A percentile compares a stretch with the other conserved stretches of the same genome.
phyloP scores from a whole-genome alignment of 1,140 invertebrate species.

The Bombus breviceps region DNA sequence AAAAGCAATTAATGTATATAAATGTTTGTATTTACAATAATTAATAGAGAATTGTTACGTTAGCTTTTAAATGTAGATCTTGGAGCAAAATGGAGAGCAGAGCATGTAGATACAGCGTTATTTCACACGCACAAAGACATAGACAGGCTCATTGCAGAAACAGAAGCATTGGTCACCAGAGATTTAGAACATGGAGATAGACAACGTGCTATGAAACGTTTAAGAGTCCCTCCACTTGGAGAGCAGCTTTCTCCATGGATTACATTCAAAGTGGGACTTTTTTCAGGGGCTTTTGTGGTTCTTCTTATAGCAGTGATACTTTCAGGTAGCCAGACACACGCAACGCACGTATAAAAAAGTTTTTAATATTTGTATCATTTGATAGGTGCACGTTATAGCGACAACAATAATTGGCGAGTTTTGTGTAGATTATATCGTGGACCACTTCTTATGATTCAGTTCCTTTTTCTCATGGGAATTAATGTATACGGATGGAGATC shows the following conservation, averaged over 20 bases:
- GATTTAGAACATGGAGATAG: slow-evolving; percentile 93
- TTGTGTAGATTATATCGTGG: slow-evolving; percentile 90
- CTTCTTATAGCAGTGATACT: slow-evolving; percentile 89
- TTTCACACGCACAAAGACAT: slow-evolving; percentile 96
- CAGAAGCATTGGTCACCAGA: slow-evolving; percentile 91
- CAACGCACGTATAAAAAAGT: background rate
- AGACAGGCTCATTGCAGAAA: slow-evolving; percentile 92
- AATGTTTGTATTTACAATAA: background rate
- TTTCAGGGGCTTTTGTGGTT: slow-evolving; percentile 92
- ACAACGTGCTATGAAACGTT: slow-evolving; percentile 92
- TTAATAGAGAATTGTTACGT: slow-evolving; percentile 23
- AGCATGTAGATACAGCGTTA: slow-evolving; percentile 91
- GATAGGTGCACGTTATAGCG: slow-evolving; percentile 80
- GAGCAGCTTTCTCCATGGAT: slow-evolving; percentile 93
- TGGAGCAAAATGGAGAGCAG: slow-evolving; percentile 89
- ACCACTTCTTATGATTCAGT: slow-evolving; percentile 91
- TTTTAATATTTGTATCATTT: slow-evolving; percentile 23
- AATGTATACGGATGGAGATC: slow-evolving; percentile 95
- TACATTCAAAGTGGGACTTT: slow-evolving; percentile 93
- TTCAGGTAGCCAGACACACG: slow-evolving; percentile 83
- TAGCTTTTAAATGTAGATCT: slow-evolving; percentile 84
- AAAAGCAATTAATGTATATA: background rate
- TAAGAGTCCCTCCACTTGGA: slow-evolving; percentile 93
- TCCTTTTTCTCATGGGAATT: slow-evolving; percentile 93
- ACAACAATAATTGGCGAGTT: slow-evolving; percentile 81